Evolutionary conservation across 2,797 vertebrate species (phyloP), one percentile per base, ranked within the genome.

Genomic region (Spea hammondii): DNA sequence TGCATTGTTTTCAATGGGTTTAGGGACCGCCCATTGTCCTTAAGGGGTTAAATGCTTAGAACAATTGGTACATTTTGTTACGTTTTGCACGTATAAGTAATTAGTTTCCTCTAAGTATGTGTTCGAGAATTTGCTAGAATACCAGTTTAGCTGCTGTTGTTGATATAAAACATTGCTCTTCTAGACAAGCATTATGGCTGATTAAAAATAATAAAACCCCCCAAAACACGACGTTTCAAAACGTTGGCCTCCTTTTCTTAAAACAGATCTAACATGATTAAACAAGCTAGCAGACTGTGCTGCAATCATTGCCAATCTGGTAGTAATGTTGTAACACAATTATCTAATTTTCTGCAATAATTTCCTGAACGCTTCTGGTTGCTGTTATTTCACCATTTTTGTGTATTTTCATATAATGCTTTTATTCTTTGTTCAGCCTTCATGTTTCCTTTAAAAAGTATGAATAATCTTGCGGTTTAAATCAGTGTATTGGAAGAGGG

Each of bases 321-420:
- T 83, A 72, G 48, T 86, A 32, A 60, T 83, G 77, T 84, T 79
- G 57, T 85, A 86, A 79, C 83, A 57, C 79, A 87, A 84, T 88
- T 88, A 86, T 86, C 80, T 89, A 83, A 87, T 86, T 91, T 90
- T 84, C 88, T 90, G 85, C 85, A 88, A 78, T 79, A 66, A 65
- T 83, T 83, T 87, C 86, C 76, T 87, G 50, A 89, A 86, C 83
- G 79, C 86, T 65, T 17, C 67, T 83, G 84, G 84, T 86, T 87
- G 80, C 75, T 9, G 46, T 32, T 65, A 79, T 75, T 88, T 76
- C 80, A 85, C 54, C 74, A 7, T 72, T 44, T 47, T 85, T 59
- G 83, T 82, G 85, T 66, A 45, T 82, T 83, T 85, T 78, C 55
- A 67, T 79, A 65, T 60, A 83, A 78, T 57, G 84, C 68, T 67